Base-by-base conservation (phyloP, 2,888 invertebrate species). In the Dynastes hyllus region DNA sequence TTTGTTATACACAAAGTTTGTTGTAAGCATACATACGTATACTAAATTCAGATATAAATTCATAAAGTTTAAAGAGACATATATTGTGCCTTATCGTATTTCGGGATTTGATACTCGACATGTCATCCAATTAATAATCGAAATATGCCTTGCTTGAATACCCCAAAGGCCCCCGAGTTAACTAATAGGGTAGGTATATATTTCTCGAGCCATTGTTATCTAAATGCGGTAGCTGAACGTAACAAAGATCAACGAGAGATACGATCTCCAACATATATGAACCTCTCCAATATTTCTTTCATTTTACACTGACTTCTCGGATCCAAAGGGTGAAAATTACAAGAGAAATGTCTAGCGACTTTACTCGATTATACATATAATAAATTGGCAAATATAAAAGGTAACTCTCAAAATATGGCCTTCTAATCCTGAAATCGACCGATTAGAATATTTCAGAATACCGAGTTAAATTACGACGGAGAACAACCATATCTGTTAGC, bases 41-140 rank as follows among this genome's bases (percentile, higher is more conserved):
- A 65, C 32, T 13, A 37, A 65, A 29, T 37, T 32, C 37, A 2
- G 16, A 65, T 32, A 13, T 32, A 65, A 11, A 65, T 32, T 37
- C n/a, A 16, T 65, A n/a, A 65, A 32, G 32, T 65, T 32, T 13
- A 40, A 65, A 37, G 32, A 22, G 22, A 22, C 22, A 65, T 37
- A 37, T 65, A 37, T 11, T 37, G 16, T 4, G 4, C 40, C 37
- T 40, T 65, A 65, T 65, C 65, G 0, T 65, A 32, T 22, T 58
- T 37, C 9, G 37, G 8, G 37, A 32, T 65, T 37, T 11, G 37
- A 37, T 29, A 29, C 32, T 9, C 37, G 11, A 13, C 37, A 65
- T 65, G 6, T 65, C 40, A 40, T 29, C 65, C 65, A 37, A 65
- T 65, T 65, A 65, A 65, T 65, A 40, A 65, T 37, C 65, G 32